A percentile compares a stretch with the other conserved stretches of the same genome.
These are phyloP conservation scores for Beroe forskalii DNA, from an alignment of 37 sponge, comb jelly and placozoan genomes.

Conservation along the genomic window DNA sequence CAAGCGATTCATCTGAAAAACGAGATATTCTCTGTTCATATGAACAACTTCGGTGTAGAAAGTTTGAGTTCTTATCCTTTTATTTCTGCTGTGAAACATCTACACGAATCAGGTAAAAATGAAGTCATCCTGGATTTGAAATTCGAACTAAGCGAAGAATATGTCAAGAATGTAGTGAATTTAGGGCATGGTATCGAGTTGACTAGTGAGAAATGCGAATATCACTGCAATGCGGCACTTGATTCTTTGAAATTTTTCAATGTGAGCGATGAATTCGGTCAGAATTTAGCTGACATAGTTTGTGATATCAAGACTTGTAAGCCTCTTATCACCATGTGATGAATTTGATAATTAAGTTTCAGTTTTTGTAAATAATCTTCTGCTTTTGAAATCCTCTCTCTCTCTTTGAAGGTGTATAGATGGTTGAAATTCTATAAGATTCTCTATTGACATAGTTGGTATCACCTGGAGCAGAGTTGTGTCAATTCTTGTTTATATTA, in stretches of 20 bases:
- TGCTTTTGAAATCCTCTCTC: too few relatives aligned
- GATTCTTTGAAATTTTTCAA: neutral
- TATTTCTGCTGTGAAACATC: neutral
- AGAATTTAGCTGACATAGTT: constrained; percentile 10
- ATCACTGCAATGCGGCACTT: constrained; percentile 7
- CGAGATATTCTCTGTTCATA: neutral
- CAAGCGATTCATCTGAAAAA: constrained; percentile 15
- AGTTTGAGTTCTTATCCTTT: neutral
- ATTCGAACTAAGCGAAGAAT: neutral
- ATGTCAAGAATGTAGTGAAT: neutral
- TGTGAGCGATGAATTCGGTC: neutral
- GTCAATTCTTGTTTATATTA: too few relatives aligned
- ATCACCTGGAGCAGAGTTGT: too few relatives aligned
- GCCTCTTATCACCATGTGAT: too few relatives aligned
- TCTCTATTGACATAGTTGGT: too few relatives aligned
- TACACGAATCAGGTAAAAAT: neutral
- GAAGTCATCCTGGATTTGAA: neutral
- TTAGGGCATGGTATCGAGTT: neutral
- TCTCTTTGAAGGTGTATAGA: too few relatives aligned
- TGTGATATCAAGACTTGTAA: constrained; percentile 24
- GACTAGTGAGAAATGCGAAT: neutral
- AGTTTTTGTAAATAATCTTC: too few relatives aligned
- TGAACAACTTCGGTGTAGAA: neutral
- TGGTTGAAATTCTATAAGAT: too few relatives aligned
- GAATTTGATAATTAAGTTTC: too few relatives aligned